Percentiles rank a stretch among this genome's conserved stretches.
phyloP scores from a whole-genome alignment of 2,888 invertebrate species.

The Amitus sp. region DNA sequence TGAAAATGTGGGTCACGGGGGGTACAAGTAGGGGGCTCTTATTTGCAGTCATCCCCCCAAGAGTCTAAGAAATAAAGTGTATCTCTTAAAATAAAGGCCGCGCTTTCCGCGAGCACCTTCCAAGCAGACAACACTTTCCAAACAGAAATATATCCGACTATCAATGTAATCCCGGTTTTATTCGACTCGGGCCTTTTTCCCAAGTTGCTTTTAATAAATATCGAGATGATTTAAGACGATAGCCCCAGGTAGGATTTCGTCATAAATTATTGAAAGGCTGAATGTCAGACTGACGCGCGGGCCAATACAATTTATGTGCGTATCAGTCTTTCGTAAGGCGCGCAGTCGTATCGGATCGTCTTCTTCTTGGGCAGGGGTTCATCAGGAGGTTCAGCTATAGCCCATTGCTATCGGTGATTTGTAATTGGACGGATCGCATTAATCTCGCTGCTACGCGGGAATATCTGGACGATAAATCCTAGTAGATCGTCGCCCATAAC shows the following conservation, averaged over 20 bases:
- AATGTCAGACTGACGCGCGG: constrained; percentile 1
- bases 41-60: too few species aligned
- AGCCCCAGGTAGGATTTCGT: not conserved
- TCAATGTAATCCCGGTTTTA: not conserved
- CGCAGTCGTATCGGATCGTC: not conserved
- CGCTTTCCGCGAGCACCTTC: not conserved
- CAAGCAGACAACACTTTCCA: too few species aligned
- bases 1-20: too few species aligned
- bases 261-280: not conserved
- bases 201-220: not conserved
- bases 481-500: constrained; percentile 44
- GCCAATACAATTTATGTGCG: not conserved
- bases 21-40: too few species aligned
- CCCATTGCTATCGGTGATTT: constrained; percentile 36
- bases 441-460: constrained; percentile 40
- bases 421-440: constrained; percentile 47
- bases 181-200: not conserved
- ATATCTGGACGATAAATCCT: constrained; percentile 40
- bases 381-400: constrained; percentile 15
- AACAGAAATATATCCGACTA: too few species aligned
- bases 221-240: not conserved
- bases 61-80: too few species aligned
- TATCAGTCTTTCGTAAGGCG: constrained; percentile 6
- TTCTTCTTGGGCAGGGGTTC: not conserved
- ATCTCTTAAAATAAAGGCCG: not conserved